These are phyloP conservation scores for Tenualosa ilisha DNA, from an alignment of 2,797 vertebrate species.

Conservation along the genomic window DNA sequence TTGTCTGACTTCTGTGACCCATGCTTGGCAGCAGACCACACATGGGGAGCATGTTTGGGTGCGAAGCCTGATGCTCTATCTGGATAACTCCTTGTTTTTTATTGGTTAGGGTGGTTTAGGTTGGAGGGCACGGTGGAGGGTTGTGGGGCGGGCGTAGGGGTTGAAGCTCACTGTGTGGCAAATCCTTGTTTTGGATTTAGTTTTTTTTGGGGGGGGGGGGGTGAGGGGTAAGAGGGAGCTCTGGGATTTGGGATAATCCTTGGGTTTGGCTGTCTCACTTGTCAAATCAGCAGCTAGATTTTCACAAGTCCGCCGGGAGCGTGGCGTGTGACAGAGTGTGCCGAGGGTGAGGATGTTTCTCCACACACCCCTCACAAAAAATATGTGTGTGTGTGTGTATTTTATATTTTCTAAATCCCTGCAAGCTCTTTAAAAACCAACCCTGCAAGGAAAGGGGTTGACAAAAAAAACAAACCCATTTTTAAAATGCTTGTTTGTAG, in stretches of 20 bases:
- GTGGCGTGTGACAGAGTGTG: not conserved
- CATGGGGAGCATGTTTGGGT: conserved; percentile 3
- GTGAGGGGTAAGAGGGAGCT: not conserved
- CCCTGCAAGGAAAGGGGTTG: conserved; percentile 1
- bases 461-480: not conserved
- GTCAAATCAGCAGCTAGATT: conserved; percentile 23
- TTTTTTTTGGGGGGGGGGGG: not conserved
- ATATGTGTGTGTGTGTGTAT: not conserved
- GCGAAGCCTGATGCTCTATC: conserved; percentile 1
- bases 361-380: not conserved
- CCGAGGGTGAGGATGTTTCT: not conserved
- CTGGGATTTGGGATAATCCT: conserved; percentile 19
- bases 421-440: not conserved
- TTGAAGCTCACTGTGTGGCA: conserved; percentile 8
- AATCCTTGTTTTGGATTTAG: conserved; percentile 24
- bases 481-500: conserved; percentile 22
- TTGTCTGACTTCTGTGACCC: not conserved
- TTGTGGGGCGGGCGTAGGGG: not conserved
- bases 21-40: not conserved
- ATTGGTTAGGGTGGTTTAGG: not conserved
- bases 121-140: not conserved
- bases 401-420: not conserved
- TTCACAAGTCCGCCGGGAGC: not conserved
- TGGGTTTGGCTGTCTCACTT: conserved; percentile 17
- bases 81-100: conserved; percentile 3